Evolutionary conservation across 2,888 invertebrate genomes (phyloP), one percentile per base, ranked within the genome.

Genomic region (Cosmorhoe ocellata): DNA sequence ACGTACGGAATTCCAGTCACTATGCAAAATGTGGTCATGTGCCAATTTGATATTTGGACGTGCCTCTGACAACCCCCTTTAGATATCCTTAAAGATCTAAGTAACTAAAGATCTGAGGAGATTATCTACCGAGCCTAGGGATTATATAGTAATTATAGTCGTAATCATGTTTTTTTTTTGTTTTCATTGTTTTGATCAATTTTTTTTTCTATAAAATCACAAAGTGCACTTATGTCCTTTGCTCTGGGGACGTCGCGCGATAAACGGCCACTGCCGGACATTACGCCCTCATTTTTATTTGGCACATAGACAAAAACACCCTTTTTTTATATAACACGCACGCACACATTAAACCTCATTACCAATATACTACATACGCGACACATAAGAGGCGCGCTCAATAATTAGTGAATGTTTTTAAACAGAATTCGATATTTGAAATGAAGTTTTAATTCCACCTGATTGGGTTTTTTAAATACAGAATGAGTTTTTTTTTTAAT

Each of bases 221-320:
- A 53, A 49, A 53, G 10, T 45, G 48, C 44, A 32, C 6, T 80
- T 84, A 74, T 69, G 61, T 46, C 59, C 37, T 59, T 75, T 72
- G 63, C 33, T 58, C 53, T 36, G 26, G 61, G 61, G 52, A 58
- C 39, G 48, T 22, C 56, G 64, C 64, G 65, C 84, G 85, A 87
- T 88, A 86, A 87, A 82, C 84, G 84, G 70, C 72, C 76, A 76
- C 72, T 76, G 74, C 81, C 81, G 89, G 85, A 87, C 86, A 89
- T 89, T 86, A 88, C 84, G 84, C 72, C 79, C 88, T 88, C 89
- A 88, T 89, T 89, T 89, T 89, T 89, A 88, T 88, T 89, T 86
- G 85, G 85, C 84, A 89, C 86, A 89, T 89, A 88, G 88, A 86
- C 85, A 84, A 89, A 87, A 87, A 82, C 82, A 81, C 81, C 84